Conservation (phyloP, 2,797 vertebrate species). For the Scolopax bukidnonensis region DNA sequence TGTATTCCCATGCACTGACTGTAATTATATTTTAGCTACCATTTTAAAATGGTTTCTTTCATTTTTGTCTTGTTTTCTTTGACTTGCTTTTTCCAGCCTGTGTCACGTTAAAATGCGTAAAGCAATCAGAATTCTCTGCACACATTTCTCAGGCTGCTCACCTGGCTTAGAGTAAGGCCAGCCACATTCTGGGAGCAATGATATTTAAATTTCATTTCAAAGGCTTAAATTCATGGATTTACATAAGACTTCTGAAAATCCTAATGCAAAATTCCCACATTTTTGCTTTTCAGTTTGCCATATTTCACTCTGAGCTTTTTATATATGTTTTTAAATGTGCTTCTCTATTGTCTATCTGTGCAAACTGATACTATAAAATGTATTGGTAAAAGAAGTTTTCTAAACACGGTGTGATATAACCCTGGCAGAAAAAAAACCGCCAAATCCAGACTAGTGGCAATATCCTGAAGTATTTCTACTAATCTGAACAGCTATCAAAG, state of each 20-base stretch:
- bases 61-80: background rate
- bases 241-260: slow-evolving; percentile 35
- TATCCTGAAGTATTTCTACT: background rate
- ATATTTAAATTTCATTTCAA: slow-evolving; percentile 55
- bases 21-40: background rate
- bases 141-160: background rate
- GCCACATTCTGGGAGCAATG: background rate
- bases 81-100: background rate
- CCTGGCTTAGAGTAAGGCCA: background rate
- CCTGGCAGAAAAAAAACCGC: background rate
- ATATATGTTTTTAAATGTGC: background rate
- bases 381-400: background rate
- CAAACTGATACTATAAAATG: background rate
- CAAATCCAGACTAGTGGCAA: background rate
- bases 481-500: background rate
- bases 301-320: background rate
- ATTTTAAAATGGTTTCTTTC: background rate
- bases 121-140: background rate
- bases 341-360: background rate
- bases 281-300: background rate
- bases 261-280: background rate
- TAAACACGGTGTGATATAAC: background rate
- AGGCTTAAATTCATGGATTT: slow-evolving; percentile 37
- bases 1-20: background rate
- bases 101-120: background rate